Base-by-base conservation (phyloP, 2,113 vertebrate species). In the Accipiter virgatus region DNA sequence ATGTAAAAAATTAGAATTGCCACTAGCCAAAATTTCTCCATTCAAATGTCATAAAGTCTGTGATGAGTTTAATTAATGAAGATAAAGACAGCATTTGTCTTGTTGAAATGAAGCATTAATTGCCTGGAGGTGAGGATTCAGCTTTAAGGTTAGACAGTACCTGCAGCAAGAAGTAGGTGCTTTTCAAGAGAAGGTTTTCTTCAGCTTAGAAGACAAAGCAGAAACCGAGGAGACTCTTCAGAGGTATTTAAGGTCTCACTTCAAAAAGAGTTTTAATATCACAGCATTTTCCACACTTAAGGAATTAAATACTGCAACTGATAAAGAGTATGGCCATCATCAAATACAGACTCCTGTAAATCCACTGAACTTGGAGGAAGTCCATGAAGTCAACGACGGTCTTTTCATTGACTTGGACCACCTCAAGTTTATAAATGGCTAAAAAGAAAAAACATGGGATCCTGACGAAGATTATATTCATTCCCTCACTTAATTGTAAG, bases 301-400 rank as follows among this genome's bases (percentile, higher is more conserved):
- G 11, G 40, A 74, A 81, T 43, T 48, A 36, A 50, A 21, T 40
- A 21, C 6, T 68, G 5, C 21, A 77, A 10, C 22, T 2, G 2
- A 2, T 16, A 42, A 45, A 20, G 22, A 75, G 17, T 16, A 63
- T 1, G 0, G 3, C 21, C 20, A 29, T 5, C 25, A 36, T 0
- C 1, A 2, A 72, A 71, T 16, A 15, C 23, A 81, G 47, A 40
- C 2, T 52, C 22, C 20, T 43, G 32, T n/a, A 93, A 75, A 72
- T 27, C 7, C 79, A 59, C 4, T n/a, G 11, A 32, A 16, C 42
- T 25, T 14, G 9, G 25, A 63, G 18, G n/a, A 63, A 89, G 32
- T n/a, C 38, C 22, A 13, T 6, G 3, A 26, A 20, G 5, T 11
- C 56, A 85, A 2, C 20, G 10, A 53, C 25, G 42, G 9, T 4